Evolutionary conservation across 1,140 invertebrate species (phyloP).

Genomic region (Drosophila seguyi): DNA sequence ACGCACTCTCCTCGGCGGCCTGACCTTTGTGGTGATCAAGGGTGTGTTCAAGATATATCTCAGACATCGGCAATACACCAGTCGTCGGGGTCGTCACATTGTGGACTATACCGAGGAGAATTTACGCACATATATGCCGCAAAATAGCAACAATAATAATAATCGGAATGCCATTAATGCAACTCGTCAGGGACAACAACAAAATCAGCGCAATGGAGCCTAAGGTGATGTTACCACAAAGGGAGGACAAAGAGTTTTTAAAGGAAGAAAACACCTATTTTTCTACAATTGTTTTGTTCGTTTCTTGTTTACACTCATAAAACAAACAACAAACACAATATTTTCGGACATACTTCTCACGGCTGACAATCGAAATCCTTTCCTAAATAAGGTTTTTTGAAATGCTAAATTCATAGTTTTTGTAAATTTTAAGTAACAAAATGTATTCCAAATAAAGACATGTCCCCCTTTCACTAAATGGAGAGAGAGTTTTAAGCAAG

Average conservation of each 20-base stretch:
- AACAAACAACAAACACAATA: background rate
- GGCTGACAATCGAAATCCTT: background rate
- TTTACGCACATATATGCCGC: constrained; percentile 82
- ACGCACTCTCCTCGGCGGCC: constrained; percentile 95
- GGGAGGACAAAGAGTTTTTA: background rate
- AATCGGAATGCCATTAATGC: constrained; percentile 2
- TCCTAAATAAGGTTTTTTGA: background rate
- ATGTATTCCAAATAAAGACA: background rate
- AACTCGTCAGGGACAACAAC: constrained; percentile 6
- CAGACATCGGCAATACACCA: constrained; percentile 95
- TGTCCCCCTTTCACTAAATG: background rate
- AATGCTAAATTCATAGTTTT: background rate
- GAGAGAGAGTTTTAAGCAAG: too few species aligned
- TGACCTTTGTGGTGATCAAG: constrained; percentile 96
- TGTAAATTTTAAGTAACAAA: background rate
- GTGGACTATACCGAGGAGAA: constrained; percentile 92
- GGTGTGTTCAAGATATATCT: constrained; percentile 97
- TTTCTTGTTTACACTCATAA: background rate
- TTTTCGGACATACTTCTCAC: accelerated
- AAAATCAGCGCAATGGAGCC: background rate
- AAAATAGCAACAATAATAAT: constrained; percentile 8
- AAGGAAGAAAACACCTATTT: background rate
- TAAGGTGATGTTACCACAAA: background rate
- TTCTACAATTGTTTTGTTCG: background rate
- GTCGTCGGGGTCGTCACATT: constrained; percentile 93